phyloP scores from a whole-genome alignment of 2,113 vertebrate species.

The Aplodontia rufa region DNA sequence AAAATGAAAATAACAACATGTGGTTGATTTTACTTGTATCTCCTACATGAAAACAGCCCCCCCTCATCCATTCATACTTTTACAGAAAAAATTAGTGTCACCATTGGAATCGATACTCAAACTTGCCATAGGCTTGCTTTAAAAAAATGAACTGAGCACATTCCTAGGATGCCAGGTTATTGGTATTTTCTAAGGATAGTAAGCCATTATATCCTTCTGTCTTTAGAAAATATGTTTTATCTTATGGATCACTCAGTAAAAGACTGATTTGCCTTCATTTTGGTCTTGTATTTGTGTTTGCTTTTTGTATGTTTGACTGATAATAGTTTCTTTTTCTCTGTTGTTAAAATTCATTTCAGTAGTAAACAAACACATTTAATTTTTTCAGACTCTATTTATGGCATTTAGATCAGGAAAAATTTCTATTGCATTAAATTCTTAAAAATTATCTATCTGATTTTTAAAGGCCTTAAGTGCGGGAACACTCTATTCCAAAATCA shows the following conservation, averaged over 20 bases:
- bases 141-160: not conserved
- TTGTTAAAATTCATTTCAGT: not conserved
- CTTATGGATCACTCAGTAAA: not conserved
- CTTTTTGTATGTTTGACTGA: not conserved
- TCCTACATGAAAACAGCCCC: not conserved
- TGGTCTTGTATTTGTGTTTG: not conserved
- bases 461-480: not conserved
- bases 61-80: not conserved
- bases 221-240: slow-evolving; percentile 17
- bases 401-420: not conserved
- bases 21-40: not conserved
- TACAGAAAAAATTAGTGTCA: not conserved
- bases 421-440: not conserved
- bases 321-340: not conserved
- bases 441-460: not conserved
- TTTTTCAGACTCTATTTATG: not conserved
- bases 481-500: not conserved
- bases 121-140: not conserved
- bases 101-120: not conserved
- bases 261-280: not conserved
- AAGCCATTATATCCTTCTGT: not conserved
- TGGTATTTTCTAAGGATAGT: not conserved
- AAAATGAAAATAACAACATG: not conserved
- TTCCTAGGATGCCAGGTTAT: not conserved
- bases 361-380: not conserved